A percentile compares a stretch with the other conserved stretches of the same genome.
Conservation (phyloP, 1,140 invertebrate species). For the Trachymyrmex cornetzi region DNA sequence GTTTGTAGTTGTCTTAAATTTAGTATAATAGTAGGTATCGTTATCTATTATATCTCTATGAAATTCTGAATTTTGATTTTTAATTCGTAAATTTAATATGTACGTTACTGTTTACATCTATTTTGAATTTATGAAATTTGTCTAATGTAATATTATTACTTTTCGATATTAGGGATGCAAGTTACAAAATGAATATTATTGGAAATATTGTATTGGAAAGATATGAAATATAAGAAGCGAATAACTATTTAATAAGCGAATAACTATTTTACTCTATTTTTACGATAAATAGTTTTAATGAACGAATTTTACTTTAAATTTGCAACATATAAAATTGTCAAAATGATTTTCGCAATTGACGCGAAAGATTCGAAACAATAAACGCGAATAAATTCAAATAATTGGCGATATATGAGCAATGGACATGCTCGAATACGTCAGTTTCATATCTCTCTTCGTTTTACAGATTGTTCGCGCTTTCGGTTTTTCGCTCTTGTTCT, state of each 20-base stretch:
- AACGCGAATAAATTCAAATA: constrained; percentile 30
- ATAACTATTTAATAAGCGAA: neutral
- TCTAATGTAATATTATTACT: no score
- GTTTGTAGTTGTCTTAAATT: neutral
- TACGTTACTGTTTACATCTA: neutral
- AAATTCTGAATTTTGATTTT: neutral
- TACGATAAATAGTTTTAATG: neutral
- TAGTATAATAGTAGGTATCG: neutral
- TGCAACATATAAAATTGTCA: neutral
- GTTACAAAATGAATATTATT: neutral
- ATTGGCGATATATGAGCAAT: neutral
- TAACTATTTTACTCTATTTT: neutral
- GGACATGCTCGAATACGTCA: constrained; percentile 5
- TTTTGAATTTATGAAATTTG: neutral
- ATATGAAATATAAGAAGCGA: neutral
- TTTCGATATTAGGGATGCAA: neutral
- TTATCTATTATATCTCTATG: neutral
- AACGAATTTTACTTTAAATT: constrained; percentile 7
- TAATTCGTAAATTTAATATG: neutral
- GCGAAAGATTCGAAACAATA: neutral
- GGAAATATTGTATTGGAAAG: neutral
- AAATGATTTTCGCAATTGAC: constrained; percentile 32
- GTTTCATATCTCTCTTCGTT: constrained; percentile 29
- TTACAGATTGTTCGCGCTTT: constrained; percentile 41
- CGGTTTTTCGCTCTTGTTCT: constrained; percentile 44